Percentiles rank a stretch among this genome's conserved stretches.
These are phyloP conservation scores for Euproctis similis DNA, from an alignment of 2,888 invertebrate genomes.

Conservation along the genomic window DNA sequence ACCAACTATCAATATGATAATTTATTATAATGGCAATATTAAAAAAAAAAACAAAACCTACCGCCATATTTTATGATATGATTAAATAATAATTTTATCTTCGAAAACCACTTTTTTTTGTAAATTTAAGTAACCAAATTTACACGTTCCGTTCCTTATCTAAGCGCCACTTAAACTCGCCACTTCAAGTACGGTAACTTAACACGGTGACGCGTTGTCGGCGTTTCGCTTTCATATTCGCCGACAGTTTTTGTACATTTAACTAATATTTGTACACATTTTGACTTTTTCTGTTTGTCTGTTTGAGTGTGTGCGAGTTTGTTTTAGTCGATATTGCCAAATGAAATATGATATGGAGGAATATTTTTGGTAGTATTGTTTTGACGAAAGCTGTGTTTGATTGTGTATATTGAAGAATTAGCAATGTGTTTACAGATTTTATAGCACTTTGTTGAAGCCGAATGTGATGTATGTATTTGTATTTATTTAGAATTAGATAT, in stretches of 20 bases:
- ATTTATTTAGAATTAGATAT: too few relatives aligned
- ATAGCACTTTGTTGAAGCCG: too few relatives aligned
- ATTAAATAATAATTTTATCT: neutral
- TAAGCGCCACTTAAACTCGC: constrained; percentile 18
- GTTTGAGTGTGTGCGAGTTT: too few relatives aligned
- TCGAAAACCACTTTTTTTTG: neutral
- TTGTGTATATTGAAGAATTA: too few relatives aligned
- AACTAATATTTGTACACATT: constrained; percentile 52
- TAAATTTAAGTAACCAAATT: constrained; percentile 4
- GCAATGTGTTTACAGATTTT: too few relatives aligned
- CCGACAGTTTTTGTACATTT: constrained; percentile 29
- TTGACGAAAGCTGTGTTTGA: constrained; percentile 6
- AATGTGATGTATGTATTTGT: too few relatives aligned
- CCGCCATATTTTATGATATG: neutral
- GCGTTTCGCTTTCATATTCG: constrained; percentile 33
- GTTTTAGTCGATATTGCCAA: constrained; percentile 5
- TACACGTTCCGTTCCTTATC: constrained; percentile 5
- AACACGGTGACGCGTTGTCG: constrained; percentile 18
- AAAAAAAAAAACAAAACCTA: neutral
- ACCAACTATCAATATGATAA: too few relatives aligned
- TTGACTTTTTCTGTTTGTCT: too few relatives aligned
- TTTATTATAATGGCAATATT: too few relatives aligned
- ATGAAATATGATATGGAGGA: constrained; percentile 12
- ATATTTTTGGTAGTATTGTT: too few relatives aligned
- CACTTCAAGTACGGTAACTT: constrained; percentile 20